Conservation (phyloP, 2,888 invertebrate genomes). For the Priocnemis perturbator region DNA sequence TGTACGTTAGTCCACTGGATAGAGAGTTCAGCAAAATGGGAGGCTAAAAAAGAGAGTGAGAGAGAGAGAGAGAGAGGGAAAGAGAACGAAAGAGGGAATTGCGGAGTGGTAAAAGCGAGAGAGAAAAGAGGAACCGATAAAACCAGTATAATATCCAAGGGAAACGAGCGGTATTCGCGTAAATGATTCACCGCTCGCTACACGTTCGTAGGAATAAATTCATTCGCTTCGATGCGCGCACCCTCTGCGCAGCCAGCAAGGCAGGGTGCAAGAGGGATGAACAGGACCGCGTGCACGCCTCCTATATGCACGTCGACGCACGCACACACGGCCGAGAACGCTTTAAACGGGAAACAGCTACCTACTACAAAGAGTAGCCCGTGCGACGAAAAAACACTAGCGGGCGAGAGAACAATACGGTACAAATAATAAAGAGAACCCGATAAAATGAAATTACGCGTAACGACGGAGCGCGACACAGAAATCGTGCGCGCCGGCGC, state of each 20-base stretch:
- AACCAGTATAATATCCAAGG: conserved; percentile 37
- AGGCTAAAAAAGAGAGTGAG: neutral
- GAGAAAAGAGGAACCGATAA: conserved; percentile 20
- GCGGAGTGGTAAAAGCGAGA: conserved; percentile 1
- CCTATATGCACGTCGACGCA: neutral
- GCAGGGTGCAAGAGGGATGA: conserved; percentile 10
- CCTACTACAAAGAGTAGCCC: neutral
- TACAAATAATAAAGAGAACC: conserved; percentile 2
- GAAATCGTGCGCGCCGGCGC: no score
- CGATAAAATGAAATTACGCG: no score
- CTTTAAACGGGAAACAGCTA: conserved; percentile 9
- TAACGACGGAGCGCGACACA: no score
- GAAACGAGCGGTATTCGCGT: conserved; percentile 40
- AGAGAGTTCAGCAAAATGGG: neutral
- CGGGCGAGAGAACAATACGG: no score
- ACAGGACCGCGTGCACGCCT: conserved; percentile 10
- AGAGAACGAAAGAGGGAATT: no score
- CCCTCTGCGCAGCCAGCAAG: conserved; percentile 19
- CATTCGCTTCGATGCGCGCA: conserved; percentile 35
- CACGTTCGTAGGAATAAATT: conserved; percentile 48
- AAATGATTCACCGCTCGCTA: conserved; percentile 47
- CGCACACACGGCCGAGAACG: conserved; percentile 10
- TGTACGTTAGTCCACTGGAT: no score
- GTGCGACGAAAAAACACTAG: no score
- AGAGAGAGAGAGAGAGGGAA: neutral